Base-by-base conservation (phyloP, 2,113 vertebrate species). In the Pelvicachromis taeniatus region DNA sequence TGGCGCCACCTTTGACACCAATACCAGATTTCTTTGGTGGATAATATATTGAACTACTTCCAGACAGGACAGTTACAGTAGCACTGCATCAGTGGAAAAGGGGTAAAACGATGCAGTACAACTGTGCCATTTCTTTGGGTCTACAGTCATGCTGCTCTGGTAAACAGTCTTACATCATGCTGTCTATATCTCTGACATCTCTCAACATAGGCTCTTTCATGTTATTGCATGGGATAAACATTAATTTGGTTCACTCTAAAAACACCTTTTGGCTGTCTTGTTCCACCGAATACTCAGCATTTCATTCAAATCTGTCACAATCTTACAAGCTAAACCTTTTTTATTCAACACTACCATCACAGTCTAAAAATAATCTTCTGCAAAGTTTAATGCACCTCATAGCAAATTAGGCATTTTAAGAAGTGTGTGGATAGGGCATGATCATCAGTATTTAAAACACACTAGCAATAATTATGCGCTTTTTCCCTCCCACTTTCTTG, bases 1-100 rank as follows among this genome's bases (percentile, higher is more conserved):
- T 19, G 68, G 68, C 29, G 6, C 0, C 8, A 75, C 23, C 9
- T 50, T 50, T 50, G 26, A 1, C 68, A 75, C 26, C 6, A 0
- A 16, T 12, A 75, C 16, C 68, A 50, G 6, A 16, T 48, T 50
- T 13, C 42, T 31, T 75, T 75, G 9, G 45, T 50, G 68, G 42
- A 26, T 4, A 73, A 50, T 29, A 17, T 16, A 73, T 1, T 50
- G 68, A 75, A 75, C 2, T 75, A 5, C 42, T n/a, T 75, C 26
- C 26, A 75, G 45, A 50, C 23, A 29, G 9, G 42, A 7, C 5
- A 12, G 26, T 13, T 48, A 0, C 3, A 75, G 10, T 6, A 75
- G 45, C 45, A 0, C 68, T 48, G 42, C 68, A 73, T 73, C 9
- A 11, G 17, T 75, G 45, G 26, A 50, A 50, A 75, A 75, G 4